Evolutionary conservation across 2,888 invertebrate species (phyloP).

Genomic region (Eudemis profundana): DNA sequence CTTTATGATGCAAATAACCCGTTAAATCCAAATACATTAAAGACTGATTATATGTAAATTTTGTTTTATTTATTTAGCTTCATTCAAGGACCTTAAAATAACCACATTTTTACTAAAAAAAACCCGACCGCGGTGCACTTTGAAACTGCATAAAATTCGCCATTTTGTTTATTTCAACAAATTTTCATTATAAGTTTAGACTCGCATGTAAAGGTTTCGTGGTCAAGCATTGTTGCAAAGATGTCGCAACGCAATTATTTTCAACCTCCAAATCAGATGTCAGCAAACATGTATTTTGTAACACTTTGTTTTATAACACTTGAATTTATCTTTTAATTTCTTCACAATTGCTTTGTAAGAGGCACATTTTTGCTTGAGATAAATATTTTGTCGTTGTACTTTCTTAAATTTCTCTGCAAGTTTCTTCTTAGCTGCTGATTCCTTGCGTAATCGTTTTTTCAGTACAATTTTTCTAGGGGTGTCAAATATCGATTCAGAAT

Average conservation of each 20-base stretch:
- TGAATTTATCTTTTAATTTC: not conserved
- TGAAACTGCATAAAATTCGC: too few species aligned
- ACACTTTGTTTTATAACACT: not conserved
- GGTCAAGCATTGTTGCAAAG: not conserved
- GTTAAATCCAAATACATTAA: slow-evolving; percentile 69
- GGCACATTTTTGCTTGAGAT: slow-evolving; percentile 45
- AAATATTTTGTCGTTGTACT: slow-evolving; percentile 43
- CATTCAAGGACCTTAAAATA: too few species aligned
- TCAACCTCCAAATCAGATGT: not conserved
- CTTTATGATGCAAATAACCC: slow-evolving; percentile 72
- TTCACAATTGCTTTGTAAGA: not conserved
- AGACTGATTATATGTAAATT: slow-evolving; percentile 38
- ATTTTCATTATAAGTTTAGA: not conserved
- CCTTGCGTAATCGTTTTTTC: slow-evolving; percentile 43
- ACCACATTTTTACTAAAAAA: too few species aligned
- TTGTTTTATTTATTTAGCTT: slow-evolving; percentile 3
- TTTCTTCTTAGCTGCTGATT: slow-evolving; percentile 42
- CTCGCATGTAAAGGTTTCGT: not conserved
- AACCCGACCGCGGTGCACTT: too few species aligned
- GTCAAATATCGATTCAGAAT: slow-evolving; percentile 49
- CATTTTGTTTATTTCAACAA: too few species aligned
- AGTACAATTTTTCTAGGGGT: slow-evolving; percentile 48
- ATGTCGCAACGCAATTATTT: slow-evolving; percentile 1
- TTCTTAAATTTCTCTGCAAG: slow-evolving; percentile 45
- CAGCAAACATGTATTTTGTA: not conserved